Conservation (phyloP, 2,113 vertebrate species). For the Tachuris rubrigastra region DNA sequence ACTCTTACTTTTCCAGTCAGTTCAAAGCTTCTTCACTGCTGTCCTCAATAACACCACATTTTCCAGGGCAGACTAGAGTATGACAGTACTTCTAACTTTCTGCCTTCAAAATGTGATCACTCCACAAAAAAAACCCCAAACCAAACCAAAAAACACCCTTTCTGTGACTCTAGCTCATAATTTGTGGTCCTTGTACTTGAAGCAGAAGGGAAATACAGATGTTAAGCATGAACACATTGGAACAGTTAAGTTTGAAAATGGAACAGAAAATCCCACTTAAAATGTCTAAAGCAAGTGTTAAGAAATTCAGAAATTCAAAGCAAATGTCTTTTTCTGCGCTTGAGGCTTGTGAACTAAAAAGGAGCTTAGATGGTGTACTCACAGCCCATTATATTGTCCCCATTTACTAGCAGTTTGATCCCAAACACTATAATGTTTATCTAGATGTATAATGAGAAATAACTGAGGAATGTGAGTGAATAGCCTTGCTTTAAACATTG, state of each 20-base stretch:
- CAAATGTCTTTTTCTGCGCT: neutral
- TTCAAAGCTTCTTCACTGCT: neutral
- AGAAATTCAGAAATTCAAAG: neutral
- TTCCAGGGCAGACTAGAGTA: neutral
- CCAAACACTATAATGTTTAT: neutral
- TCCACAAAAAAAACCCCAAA: neutral
- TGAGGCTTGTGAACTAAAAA: neutral
- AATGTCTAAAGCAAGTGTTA: neutral
- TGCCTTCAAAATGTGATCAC: neutral
- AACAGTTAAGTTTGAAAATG: neutral
- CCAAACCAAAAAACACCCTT: neutral
- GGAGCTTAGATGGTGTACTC: neutral
- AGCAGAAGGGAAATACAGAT: neutral
- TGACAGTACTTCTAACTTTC: neutral
- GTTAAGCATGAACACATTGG: neutral
- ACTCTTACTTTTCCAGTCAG: neutral
- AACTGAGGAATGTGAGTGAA: neutral
- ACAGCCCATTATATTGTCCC: neutral
- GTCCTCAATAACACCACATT: neutral
- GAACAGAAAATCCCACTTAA: neutral
- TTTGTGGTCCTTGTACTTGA: neutral
- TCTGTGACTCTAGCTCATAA: neutral
- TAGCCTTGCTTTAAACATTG: neutral
- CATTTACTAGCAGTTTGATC: neutral
- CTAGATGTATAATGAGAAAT: neutral